These are phyloP conservation scores for Sciaenops ocellatus DNA, from an alignment of 2,797 vertebrate genomes.

Conservation along the genomic window DNA sequence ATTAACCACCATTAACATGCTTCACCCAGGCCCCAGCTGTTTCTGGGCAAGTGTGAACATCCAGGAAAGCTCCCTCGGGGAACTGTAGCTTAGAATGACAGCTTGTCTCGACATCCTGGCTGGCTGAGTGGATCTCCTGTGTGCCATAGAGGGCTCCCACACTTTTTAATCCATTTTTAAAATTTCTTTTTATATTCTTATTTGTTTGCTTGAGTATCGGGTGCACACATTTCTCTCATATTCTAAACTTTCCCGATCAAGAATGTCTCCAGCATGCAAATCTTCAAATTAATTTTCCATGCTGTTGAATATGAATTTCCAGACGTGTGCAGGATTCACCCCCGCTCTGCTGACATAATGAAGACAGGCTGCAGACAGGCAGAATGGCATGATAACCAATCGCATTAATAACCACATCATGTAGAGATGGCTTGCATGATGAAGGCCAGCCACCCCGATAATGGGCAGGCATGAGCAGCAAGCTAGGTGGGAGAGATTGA, in stretches of 20 bases:
- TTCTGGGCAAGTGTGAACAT: constrained; percentile 44
- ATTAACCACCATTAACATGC: constrained; percentile 70
- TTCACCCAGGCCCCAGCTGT: constrained; percentile 52
- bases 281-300: background rate
- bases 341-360: constrained; percentile 13
- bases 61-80: constrained; percentile 50
- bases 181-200: background rate
- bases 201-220: background rate
- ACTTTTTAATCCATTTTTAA: background rate
- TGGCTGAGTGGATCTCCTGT: constrained; percentile 19
- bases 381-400: constrained; percentile 15
- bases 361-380: constrained; percentile 29
- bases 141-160: background rate
- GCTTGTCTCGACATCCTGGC: constrained; percentile 20
- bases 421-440: constrained; percentile 48
- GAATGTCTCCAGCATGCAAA: background rate
- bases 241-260: background rate
- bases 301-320: background rate
- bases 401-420: constrained; percentile 67
- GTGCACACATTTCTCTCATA: background rate
- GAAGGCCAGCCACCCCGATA: constrained; percentile 61
- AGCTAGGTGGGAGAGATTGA: constrained; percentile 50
- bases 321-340: background rate
- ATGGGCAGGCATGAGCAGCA: constrained; percentile 53
- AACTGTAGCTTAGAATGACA: constrained; percentile 24